phyloP scores from a whole-genome alignment of 2,888 invertebrate species.

The Trissoscelio sp. region DNA sequence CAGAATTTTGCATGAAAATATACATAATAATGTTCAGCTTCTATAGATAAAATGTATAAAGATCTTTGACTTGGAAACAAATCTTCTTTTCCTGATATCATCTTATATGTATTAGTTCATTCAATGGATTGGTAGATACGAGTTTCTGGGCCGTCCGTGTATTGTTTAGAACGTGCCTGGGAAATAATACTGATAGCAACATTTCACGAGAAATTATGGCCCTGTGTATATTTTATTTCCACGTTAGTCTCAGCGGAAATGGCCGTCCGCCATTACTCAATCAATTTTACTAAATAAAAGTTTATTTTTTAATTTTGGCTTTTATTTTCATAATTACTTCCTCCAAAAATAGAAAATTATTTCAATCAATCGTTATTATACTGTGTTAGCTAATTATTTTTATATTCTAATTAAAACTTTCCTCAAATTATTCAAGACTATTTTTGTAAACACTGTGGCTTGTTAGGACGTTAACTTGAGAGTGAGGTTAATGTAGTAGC shows the following conservation, averaged over 20 bases:
- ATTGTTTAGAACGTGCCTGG: conserved; percentile 33
- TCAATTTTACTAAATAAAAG: neutral
- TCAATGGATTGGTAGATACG: conserved; percentile 15
- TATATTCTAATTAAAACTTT: too few relatives aligned
- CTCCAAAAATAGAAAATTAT: too few relatives aligned
- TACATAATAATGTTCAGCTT: neutral
- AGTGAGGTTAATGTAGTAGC: too few relatives aligned
- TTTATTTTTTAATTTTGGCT: too few relatives aligned
- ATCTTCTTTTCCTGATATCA: conserved; percentile 10
- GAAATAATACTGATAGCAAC: conserved; percentile 17
- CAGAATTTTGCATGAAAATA: too few relatives aligned
- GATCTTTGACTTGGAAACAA: conserved; percentile 1
- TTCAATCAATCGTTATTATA: too few relatives aligned
- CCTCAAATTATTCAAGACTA: too few relatives aligned
- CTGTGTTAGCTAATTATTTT: too few relatives aligned
- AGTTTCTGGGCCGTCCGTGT: neutral
- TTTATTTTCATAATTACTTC: too few relatives aligned
- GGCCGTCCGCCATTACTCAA: neutral
- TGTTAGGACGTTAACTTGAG: too few relatives aligned
- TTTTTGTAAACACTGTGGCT: too few relatives aligned
- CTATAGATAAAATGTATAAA: neutral
- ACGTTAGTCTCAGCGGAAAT: neutral
- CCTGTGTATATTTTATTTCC: conserved; percentile 20
- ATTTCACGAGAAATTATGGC: conserved; percentile 27
- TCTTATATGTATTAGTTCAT: conserved; percentile 25